Evolutionary conservation across 2,888 invertebrate genomes (phyloP).

Genomic region (Zootermopsis nevadensis): DNA sequence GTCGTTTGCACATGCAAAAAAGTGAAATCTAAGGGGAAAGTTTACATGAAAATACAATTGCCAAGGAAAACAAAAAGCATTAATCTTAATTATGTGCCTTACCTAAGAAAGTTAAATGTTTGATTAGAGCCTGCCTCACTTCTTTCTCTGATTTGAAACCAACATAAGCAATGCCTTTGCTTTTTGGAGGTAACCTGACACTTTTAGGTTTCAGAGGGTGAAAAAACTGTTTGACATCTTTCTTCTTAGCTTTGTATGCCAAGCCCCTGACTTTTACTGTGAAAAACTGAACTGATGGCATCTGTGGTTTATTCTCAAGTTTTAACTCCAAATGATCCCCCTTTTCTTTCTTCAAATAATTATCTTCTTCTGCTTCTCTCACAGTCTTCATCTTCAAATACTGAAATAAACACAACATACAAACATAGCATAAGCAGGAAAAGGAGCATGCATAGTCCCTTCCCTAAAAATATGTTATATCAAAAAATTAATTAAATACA

Average conservation of each 20-base stretch:
- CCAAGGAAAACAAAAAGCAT: no score
- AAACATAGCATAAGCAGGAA: background rate
- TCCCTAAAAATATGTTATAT: no score
- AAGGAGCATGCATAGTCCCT: no score
- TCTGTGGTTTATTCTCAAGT: constrained; percentile 57
- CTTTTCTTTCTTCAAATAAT: constrained; percentile 67
- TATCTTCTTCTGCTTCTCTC: constrained; percentile 68
- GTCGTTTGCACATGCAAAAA: no score
- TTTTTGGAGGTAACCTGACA: constrained; percentile 79
- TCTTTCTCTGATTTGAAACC: constrained; percentile 88
- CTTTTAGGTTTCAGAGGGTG: constrained; percentile 82
- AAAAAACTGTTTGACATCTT: constrained; percentile 87
- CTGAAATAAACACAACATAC: constrained; percentile 63
- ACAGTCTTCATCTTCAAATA: constrained; percentile 64
- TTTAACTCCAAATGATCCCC: constrained; percentile 56
- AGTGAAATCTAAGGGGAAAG: no score
- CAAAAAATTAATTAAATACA: no score
- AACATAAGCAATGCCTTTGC: constrained; percentile 90
- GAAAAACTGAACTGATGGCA: constrained; percentile 62
- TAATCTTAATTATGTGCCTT: constrained; percentile 60
- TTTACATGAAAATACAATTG: no score
- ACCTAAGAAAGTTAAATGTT: constrained; percentile 89
- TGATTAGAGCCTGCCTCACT: constrained; percentile 81
- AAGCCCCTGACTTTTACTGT: constrained; percentile 82
- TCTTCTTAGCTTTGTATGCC: constrained; percentile 83